Evolutionary conservation across 2,797 vertebrate species (phyloP).

Genomic region (Hyperoplus immaculatus): DNA sequence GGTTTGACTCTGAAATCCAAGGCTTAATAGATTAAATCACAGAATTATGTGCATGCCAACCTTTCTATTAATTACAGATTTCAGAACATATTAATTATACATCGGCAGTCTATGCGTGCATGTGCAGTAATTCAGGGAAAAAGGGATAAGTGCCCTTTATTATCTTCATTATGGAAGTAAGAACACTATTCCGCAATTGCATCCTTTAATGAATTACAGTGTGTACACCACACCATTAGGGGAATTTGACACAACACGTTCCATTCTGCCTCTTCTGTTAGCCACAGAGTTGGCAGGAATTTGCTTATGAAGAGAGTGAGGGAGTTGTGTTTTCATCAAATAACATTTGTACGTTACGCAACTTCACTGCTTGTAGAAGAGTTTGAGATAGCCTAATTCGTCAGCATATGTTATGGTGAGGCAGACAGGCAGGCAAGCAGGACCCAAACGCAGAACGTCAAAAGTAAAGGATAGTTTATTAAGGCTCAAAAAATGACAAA

Average conservation of each 20-base stretch:
- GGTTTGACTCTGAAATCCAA: conserved; percentile 66
- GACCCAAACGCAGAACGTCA: too few species aligned
- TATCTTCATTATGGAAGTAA: conserved; percentile 65
- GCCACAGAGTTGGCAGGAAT: conserved; percentile 42
- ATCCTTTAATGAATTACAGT: conserved; percentile 60
- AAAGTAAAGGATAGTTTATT: too few species aligned
- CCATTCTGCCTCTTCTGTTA: conserved; percentile 14
- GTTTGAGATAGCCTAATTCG: neutral
- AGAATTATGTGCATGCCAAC: conserved; percentile 64
- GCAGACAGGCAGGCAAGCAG: too few species aligned
- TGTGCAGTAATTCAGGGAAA: conserved; percentile 43
- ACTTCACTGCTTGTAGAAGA: conserved; percentile 9
- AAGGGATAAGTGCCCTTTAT: conserved; percentile 61
- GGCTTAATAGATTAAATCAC: conserved; percentile 75
- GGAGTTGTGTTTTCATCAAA: conserved; percentile 36
- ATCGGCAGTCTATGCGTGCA: conserved; percentile 38
- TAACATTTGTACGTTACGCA: conserved; percentile 41
- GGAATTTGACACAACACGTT: conserved; percentile 34
- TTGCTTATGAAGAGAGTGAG: conserved; percentile 26
- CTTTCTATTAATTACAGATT: conserved; percentile 78
- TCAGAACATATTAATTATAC: conserved; percentile 74
- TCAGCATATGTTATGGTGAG: neutral
- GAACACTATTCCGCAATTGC: conserved; percentile 56
- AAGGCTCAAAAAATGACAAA: too few species aligned
- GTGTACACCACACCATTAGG: conserved; percentile 44